phyloP scores from a whole-genome alignment of 2,888 invertebrate genomes.

The Magallana nippona region DNA sequence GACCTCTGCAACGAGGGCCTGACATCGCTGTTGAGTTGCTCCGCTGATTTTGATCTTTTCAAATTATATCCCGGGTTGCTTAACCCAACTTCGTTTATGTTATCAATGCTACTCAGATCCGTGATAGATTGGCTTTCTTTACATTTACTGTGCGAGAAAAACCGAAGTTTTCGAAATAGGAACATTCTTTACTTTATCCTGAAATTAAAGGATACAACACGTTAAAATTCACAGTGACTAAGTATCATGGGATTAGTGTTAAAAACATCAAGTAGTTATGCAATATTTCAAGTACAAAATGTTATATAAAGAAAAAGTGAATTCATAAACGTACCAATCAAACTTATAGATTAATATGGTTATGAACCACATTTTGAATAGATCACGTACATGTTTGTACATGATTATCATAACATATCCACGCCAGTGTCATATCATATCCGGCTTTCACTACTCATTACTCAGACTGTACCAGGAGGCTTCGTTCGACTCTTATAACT shows the following conservation, averaged over 20 bases:
- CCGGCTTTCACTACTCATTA: too few relatives aligned
- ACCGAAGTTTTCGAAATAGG: neutral
- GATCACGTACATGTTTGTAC: too few relatives aligned
- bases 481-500: too few relatives aligned
- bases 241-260: neutral
- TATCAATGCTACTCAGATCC: neutral
- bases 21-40: neutral
- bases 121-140: constrained; percentile 11
- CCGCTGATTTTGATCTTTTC: constrained; percentile 8
- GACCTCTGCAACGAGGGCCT: neutral
- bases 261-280: too few relatives aligned
- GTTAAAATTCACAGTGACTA: neutral
- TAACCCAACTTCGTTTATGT: neutral
- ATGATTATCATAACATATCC: too few relatives aligned
- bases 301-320: too few relatives aligned
- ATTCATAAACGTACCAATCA: too few relatives aligned
- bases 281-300: too few relatives aligned
- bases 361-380: too few relatives aligned
- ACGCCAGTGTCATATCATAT: too few relatives aligned
- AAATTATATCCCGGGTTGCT: neutral
- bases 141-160: constrained; percentile 22
- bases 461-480: too few relatives aligned
- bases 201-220: neutral
- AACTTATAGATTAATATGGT: too few relatives aligned
- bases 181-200: constrained; percentile 16